phyloP scores from a whole-genome alignment of 92 coral and sea anemone genomes.

The Zoanthus gigantus region DNA sequence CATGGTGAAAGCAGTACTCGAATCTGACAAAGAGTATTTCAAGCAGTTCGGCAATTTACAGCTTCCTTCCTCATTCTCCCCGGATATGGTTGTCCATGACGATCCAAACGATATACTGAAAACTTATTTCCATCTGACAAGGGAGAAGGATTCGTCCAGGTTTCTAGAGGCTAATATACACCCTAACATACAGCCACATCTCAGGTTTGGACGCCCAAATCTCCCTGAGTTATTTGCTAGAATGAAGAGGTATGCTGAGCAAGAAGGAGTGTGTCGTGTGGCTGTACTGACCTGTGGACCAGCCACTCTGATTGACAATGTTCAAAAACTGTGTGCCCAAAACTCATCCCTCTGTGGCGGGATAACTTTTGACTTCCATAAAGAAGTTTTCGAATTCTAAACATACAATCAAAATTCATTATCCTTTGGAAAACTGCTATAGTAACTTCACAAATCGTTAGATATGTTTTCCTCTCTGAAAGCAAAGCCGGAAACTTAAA shows the following conservation, averaged over 20 bases:
- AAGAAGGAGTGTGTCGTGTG: slow-evolving; percentile 56
- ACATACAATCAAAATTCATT: too few relatives aligned
- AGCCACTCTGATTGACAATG: slow-evolving; percentile 56
- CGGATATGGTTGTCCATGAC: slow-evolving; percentile 68
- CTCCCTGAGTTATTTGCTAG: slow-evolving; percentile 62
- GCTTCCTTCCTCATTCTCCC: slow-evolving; percentile 75
- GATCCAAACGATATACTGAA: slow-evolving; percentile 64
- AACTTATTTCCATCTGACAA: slow-evolving; percentile 75
- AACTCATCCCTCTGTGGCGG: slow-evolving; percentile 61
- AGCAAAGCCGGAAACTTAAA: too few relatives aligned
- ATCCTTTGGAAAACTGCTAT: background rate
- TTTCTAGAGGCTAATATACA: slow-evolving; percentile 75
- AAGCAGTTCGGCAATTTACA: slow-evolving; percentile 56
- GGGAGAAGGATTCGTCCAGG: slow-evolving; percentile 70
- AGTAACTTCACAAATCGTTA: background rate
- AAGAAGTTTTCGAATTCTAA: slow-evolving; percentile 79
- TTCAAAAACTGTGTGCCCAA: slow-evolving; percentile 66
- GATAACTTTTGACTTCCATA: slow-evolving; percentile 76
- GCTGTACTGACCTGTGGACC: slow-evolving; percentile 84
- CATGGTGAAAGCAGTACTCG: slow-evolving; percentile 80
- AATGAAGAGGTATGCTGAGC: slow-evolving; percentile 65
- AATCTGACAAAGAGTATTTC: slow-evolving; percentile 80
- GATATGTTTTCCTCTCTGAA: too few relatives aligned
- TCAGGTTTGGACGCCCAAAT: slow-evolving; percentile 78
- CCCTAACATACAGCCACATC: slow-evolving; percentile 71